Evolutionary conservation across 2,113 vertebrate species (phyloP), one percentile per base, ranked within the genome.

Genomic region (Chauna torquata): DNA sequence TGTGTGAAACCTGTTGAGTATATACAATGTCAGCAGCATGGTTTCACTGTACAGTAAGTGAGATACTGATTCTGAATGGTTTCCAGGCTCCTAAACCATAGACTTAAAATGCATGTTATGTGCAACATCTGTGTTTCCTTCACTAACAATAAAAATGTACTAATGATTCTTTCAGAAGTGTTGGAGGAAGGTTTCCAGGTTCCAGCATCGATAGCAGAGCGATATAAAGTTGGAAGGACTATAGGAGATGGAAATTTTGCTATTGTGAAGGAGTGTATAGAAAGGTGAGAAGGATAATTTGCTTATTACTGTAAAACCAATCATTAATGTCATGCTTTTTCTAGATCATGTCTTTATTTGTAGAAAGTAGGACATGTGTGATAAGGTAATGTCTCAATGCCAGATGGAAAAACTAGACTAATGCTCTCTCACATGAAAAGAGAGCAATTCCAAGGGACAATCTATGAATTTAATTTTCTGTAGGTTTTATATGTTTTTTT

Each of bases 221-320:
- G 99, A 88, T 99, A 99, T 98, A 99, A 99, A 98, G 99, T 99
- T 86, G 99, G 99, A 72, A 98, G 99, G 82, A 99, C 98, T 96
- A 98, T 99, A 97, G 99, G 99, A 61, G 99, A 99, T 3, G 99
- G 99, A 70, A 99, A 99, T 98, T 99, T 99, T 94, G 99, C 99
- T 38, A 99, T 99, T 95, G 99, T 99, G 79, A 98, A 99, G 85
- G 99, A 99, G 96, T 99, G 99, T 98, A 98, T 99, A 96, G 99
- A 99, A 98, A 99, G 98, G 98, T 98, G 97, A 98, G 98, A 72
- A 82, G 72, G 64, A 92, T 90, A 80, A 74, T 90, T 87, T 50
- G 24, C 45, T 71, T 94, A 36, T 83, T 87, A 75, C 70, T 95
- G 78, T 86, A 93, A 97, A 96, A 95, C 59, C 30, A 74, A 72